Percentiles rank a stretch among this genome's conserved stretches.
These are phyloP conservation scores for Dasysyrphus albostriatus DNA, from an alignment of 2,888 invertebrate species.

Conservation along the genomic window DNA sequence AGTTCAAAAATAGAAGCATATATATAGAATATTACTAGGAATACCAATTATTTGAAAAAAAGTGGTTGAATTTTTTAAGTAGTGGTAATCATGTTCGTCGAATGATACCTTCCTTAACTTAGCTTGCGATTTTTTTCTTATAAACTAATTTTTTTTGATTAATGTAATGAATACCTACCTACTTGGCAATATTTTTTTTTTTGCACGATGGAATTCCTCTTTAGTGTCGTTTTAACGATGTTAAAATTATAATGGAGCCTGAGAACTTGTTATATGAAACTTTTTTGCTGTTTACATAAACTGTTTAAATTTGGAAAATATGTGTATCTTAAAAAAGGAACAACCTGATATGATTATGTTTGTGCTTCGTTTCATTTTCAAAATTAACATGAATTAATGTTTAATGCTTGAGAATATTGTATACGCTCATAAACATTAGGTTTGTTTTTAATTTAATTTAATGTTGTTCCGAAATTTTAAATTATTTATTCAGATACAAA, in stretches of 20 bases:
- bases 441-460: not conserved
- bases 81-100: not conserved
- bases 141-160: slow-evolving; percentile 30
- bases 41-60: too few species aligned
- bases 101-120: not conserved
- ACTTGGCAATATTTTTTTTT: slow-evolving; percentile 38
- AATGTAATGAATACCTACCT: slow-evolving; percentile 53
- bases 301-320: slow-evolving; percentile 27
- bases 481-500: too few species aligned
- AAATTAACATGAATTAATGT: slow-evolving; percentile 10
- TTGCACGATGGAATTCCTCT: slow-evolving; percentile 13
- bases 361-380: not conserved
- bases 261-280: slow-evolving; percentile 16
- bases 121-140: slow-evolving; percentile 20
- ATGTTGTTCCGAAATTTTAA: too few species aligned
- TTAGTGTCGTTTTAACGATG: not conserved
- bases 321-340: not conserved
- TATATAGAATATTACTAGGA: too few species aligned
- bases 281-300: slow-evolving; percentile 21
- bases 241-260: slow-evolving; percentile 3
- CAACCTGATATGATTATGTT: not conserved
- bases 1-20: too few species aligned
- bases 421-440: not conserved
- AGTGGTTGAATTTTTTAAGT: not conserved
- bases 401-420: slow-evolving; percentile 1